A percentile compares a stretch with the other conserved stretches of the same genome.
Conservation (phyloP, 1,140 invertebrate species). For the Drosophila ercepeae region DNA sequence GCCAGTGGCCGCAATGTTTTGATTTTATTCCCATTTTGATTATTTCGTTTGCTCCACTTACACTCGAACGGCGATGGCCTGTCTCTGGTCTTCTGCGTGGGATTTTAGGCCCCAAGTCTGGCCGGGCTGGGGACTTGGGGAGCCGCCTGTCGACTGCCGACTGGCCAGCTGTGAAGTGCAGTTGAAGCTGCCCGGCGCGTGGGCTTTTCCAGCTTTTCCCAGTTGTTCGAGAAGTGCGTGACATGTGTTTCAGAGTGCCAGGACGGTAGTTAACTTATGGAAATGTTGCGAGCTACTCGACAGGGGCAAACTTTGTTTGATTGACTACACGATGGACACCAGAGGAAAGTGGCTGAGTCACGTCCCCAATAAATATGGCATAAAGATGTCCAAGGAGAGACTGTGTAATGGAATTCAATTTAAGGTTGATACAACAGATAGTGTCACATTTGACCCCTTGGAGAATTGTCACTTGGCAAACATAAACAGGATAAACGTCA, state of each 20-base stretch:
- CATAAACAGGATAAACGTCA: conserved; percentile 35
- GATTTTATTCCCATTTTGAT: conserved; percentile 77
- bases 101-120: conserved; percentile 8
- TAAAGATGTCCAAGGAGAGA: conserved; percentile 19
- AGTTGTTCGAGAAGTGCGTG: conserved; percentile 61
- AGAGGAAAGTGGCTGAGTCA: conserved; percentile 33
- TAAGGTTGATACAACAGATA: conserved; percentile 13
- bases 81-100: conserved; percentile 21
- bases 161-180: conserved; percentile 53
- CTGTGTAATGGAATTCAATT: conserved; percentile 26
- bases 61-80: conserved; percentile 16
- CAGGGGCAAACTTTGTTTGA: conserved; percentile 39
- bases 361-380: conserved; percentile 19
- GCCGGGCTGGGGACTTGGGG: neutral
- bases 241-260: conserved; percentile 69
- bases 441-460: neutral
- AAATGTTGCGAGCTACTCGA: conserved; percentile 41
- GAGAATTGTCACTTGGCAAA: conserved; percentile 22
- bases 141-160: neutral
- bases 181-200: conserved; percentile 35
- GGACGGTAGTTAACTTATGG: conserved; percentile 52
- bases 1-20: conserved; percentile 74
- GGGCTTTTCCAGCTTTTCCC: conserved; percentile 50
- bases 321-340: conserved; percentile 31
- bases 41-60: conserved; percentile 69